phyloP scores from a whole-genome alignment of 2,888 invertebrate genomes.

The Tanaodytes sp. region DNA sequence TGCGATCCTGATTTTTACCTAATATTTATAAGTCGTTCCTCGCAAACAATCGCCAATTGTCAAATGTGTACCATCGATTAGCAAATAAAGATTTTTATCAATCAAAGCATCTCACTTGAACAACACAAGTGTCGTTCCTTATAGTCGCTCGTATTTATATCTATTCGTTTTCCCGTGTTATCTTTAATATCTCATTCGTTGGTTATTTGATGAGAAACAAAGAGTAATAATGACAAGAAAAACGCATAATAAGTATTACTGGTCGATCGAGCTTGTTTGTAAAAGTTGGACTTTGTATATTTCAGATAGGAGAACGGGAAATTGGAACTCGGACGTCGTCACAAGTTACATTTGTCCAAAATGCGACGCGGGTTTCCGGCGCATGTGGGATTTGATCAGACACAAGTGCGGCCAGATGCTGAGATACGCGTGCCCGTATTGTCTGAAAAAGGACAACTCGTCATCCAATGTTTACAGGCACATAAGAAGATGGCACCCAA shows the following conservation, averaged over 20 bases:
- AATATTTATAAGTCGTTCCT: constrained; percentile 8
- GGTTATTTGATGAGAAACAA: no score
- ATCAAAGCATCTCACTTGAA: constrained; percentile 10
- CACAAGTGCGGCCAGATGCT: constrained; percentile 72
- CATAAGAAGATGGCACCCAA: constrained; percentile 70
- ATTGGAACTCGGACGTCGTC: constrained; percentile 50
- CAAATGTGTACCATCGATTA: constrained; percentile 18
- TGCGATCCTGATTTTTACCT: no score
- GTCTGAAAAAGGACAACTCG: constrained; percentile 71
- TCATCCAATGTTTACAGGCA: constrained; percentile 71
- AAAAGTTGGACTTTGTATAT: constrained; percentile 42
- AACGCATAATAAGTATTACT: no score
- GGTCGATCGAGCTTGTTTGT: no score
- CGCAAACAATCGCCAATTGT: not conserved
- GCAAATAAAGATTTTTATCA: constrained; percentile 33
- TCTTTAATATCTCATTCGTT: no score
- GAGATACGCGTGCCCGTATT: constrained; percentile 72
- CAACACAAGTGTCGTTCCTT: no score
- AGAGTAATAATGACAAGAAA: no score
- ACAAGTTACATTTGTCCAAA: constrained; percentile 65
- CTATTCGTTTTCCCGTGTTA: not conserved
- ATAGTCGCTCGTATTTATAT: no score
- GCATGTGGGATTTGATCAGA: constrained; percentile 69
- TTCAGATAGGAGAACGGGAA: constrained; percentile 58
- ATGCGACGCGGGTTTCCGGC: constrained; percentile 68